phyloP scores from a whole-genome alignment of 2,888 invertebrate species.

The Cephus spinipes region DNA sequence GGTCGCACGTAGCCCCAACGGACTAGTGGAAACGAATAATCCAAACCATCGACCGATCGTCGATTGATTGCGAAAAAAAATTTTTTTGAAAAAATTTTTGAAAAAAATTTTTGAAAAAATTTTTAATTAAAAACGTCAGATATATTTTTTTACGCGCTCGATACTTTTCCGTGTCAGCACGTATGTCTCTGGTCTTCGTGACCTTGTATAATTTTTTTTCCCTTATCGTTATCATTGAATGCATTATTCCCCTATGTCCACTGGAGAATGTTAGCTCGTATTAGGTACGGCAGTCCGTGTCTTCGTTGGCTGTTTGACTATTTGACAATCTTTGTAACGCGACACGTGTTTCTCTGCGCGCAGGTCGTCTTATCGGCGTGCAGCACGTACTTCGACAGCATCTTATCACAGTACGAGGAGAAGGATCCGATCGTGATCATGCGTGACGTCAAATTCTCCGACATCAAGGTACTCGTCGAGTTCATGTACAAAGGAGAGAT shows the following conservation, averaged over 20 bases:
- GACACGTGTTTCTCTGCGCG: conserved; percentile 27
- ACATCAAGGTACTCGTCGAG: conserved; percentile 89
- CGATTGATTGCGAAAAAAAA: too few relatives aligned
- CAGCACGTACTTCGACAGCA: conserved; percentile 90
- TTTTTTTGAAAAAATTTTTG: too few relatives aligned
- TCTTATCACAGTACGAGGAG: conserved; percentile 85
- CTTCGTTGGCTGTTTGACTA: background rate
- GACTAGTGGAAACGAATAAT: background rate
- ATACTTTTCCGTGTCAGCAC: background rate
- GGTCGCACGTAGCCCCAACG: too few relatives aligned
- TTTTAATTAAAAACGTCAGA: too few relatives aligned
- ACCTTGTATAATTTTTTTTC: background rate
- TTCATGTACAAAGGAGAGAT: conserved; percentile 98
- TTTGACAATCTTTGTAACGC: background rate
- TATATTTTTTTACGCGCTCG: too few relatives aligned
- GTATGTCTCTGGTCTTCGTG: background rate
- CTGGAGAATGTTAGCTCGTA: background rate
- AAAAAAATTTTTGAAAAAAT: too few relatives aligned
- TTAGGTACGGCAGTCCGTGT: background rate
- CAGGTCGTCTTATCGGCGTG: conserved; percentile 92
- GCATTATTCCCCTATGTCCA: background rate
- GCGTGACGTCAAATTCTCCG: conserved; percentile 91
- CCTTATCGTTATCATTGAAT: background rate
- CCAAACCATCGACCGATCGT: too few relatives aligned
- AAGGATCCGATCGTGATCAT: conserved; percentile 86